These are phyloP conservation scores for Aldrovandia affinis DNA, from an alignment of 2,797 vertebrate species.

Conservation along the genomic window DNA sequence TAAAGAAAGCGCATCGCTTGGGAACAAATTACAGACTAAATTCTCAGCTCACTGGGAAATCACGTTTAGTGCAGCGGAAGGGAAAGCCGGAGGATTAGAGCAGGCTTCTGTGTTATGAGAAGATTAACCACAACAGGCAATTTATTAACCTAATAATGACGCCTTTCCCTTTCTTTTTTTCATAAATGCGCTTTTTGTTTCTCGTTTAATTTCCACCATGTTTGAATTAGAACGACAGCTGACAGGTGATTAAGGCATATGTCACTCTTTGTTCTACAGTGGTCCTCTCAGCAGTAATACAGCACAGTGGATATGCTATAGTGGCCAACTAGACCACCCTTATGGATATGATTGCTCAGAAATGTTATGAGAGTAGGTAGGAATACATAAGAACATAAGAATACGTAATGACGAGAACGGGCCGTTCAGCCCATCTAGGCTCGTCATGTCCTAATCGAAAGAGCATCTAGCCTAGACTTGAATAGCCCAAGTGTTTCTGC, in stretches of 20 bases:
- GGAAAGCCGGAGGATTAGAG: not conserved
- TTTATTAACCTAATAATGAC: constrained; percentile 11
- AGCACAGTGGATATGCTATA: not conserved
- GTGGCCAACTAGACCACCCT: not conserved
- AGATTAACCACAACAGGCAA: constrained; percentile 12
- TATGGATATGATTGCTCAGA: too few relatives aligned
- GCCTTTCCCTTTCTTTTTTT: not conserved
- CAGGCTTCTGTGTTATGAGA: not conserved
- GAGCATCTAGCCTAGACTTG: too few relatives aligned
- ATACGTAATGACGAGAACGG: too few relatives aligned
- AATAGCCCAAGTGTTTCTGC: too few relatives aligned
- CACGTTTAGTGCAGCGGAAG: not conserved
- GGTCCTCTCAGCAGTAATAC: not conserved
- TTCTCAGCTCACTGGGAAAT: not conserved
- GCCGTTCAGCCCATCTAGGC: too few relatives aligned
- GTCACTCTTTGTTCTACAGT: not conserved
- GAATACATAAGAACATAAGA: too few relatives aligned
- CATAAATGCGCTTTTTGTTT: not conserved
- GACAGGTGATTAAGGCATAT: not conserved
- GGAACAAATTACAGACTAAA: not conserved
- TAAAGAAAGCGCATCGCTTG: constrained; percentile 7
- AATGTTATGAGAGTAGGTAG: too few relatives aligned
- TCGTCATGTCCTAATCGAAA: too few relatives aligned
- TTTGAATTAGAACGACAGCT: not conserved
- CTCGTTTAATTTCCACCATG: not conserved